These are phyloP conservation scores for Prunella fulvescens DNA, from an alignment of 2,113 vertebrate species.

Conservation along the genomic window DNA sequence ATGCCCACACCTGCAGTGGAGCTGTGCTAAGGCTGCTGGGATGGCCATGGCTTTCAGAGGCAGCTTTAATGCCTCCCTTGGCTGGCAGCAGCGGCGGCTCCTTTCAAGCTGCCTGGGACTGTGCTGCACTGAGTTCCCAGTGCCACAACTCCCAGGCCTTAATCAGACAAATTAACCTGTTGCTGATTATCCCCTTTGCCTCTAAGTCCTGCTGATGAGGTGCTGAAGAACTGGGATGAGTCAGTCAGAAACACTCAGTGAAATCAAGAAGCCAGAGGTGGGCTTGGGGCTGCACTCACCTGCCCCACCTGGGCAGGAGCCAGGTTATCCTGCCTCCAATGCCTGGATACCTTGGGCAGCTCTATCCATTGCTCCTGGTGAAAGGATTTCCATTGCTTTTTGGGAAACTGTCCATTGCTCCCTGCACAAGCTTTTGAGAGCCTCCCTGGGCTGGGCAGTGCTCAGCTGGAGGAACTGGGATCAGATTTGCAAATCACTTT, in stretches of 20 bases:
- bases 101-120: not conserved
- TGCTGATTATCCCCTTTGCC: not conserved
- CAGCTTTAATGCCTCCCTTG: not conserved
- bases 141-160: not conserved
- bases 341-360: rapidly evolving
- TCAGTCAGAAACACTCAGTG: rapidly evolving
- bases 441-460: not conserved
- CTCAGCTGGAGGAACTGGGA: not conserved
- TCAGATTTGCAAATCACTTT: not conserved
- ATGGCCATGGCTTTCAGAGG: not conserved
- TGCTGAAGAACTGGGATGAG: not conserved
- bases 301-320: not conserved
- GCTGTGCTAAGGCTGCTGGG: not conserved
- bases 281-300: not conserved
- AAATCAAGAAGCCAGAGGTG: not conserved
- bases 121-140: rapidly evolving
- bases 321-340: rapidly evolving
- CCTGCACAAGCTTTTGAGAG: not conserved
- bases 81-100: not conserved
- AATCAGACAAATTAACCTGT: not conserved
- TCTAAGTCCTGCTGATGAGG: not conserved
- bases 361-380: too few relatives aligned
- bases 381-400: not conserved
- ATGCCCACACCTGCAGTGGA: not conserved
- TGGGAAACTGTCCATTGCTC: not conserved